Evolutionary conservation across 2,797 vertebrate species (phyloP), one percentile per base, ranked within the genome.

Genomic region (Borostomias antarcticus): DNA sequence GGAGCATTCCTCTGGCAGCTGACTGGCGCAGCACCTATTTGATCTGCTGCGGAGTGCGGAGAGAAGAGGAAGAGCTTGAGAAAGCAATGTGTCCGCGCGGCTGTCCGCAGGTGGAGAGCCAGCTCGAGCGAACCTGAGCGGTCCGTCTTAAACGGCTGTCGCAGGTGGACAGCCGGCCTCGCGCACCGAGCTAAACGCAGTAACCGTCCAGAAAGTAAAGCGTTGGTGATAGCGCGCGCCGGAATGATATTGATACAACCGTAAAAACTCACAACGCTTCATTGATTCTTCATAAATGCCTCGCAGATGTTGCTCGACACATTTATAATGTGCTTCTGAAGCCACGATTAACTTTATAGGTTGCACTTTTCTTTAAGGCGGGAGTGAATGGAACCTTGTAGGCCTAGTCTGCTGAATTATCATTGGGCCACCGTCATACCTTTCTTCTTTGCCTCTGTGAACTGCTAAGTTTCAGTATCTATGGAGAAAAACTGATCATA

Each of bases 1-100:
- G 52, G 81, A 61, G 76, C 91, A 94, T 94, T 95, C 94, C 90
- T 85, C 78, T 85, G 89, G 85, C 87, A 91, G 93, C 91, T 92
- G 88, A 89, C 58, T 73, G 88, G 67, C 78, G 66, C 68, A 74
- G 72, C 67, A 72, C 82, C 57, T 74, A 88, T 94, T 94, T 94
- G 93, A 95, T 94, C 86, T 93, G 74, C 76, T 52, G 74, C 73
- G 2, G 66, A 78, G 89, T 92, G 92, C 82, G 68, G 81, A 92
- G 85, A 83, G 91, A 88, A 82, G 62, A 91, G 91, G 90, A 92
- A 91, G 86, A 84, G 33, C 28, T 63, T 25, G 62, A 68, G 72
- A 85, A 86, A 83, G 85, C 58, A 66, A 73, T 71, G 72, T 51
- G 70, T 59, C 40, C 62, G 45, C 29, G 47, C 33, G 68, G 58